Evolutionary conservation across 2,888 invertebrate genomes (phyloP).

Genomic region (Thumatha senex): DNA sequence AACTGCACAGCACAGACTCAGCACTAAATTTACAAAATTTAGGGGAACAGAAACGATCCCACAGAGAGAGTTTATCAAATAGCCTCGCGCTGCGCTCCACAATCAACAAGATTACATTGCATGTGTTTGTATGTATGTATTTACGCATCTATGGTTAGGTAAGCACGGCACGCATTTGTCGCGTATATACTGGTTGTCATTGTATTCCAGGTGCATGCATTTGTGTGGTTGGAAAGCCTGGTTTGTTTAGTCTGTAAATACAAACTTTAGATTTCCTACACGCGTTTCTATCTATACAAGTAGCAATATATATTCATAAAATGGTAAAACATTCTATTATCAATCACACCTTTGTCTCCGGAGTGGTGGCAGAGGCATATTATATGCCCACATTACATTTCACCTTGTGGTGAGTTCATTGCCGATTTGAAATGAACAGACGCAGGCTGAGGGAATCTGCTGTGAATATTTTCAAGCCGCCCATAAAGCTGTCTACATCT

Average conservation of each 20-base stretch:
- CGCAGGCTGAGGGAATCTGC: no score
- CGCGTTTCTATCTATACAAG: no score
- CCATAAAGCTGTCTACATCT: no score
- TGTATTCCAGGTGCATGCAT: conserved; percentile 1
- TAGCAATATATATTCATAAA: no score
- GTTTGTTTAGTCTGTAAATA: conserved; percentile 2
- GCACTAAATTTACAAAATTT: conserved; percentile 14
- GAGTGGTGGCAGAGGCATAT: no score
- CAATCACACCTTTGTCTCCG: no score
- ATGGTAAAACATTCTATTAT: no score
- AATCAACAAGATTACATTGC: conserved; percentile 40
- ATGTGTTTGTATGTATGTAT: conserved; percentile 16
- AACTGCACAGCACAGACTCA: background rate
- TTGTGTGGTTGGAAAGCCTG: background rate
- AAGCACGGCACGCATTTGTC: conserved; percentile 6
- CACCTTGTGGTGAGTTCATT: no score
- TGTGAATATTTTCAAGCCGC: no score
- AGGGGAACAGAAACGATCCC: conserved; percentile 30
- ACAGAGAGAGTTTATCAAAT: conserved; percentile 43
- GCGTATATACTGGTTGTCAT: background rate
- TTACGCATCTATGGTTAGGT: background rate
- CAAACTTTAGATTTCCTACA: no score
- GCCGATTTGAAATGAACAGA: no score
- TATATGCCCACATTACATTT: no score
- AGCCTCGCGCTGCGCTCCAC: conserved; percentile 22